Evolutionary conservation across 2,888 invertebrate species (phyloP).

Genomic region (Ferdinandea cuprea): DNA sequence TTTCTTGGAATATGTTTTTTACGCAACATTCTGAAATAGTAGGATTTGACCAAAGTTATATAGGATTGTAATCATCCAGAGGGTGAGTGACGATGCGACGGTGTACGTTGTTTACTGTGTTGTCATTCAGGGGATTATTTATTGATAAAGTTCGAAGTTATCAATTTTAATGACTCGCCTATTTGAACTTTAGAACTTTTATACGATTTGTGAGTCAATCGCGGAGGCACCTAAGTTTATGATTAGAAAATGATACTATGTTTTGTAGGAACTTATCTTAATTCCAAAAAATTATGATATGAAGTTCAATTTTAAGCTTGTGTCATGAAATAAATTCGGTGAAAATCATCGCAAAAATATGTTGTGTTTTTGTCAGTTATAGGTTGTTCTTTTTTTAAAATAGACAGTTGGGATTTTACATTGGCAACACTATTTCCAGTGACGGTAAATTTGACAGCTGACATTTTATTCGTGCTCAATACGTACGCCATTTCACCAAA

Average conservation of each 20-base stretch:
- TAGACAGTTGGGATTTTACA: too few species aligned
- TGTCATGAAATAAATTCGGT: not conserved
- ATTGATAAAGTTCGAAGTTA: not conserved
- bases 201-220: not conserved
- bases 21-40: not conserved
- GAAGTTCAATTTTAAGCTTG: not conserved
- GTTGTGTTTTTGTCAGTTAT: too few species aligned
- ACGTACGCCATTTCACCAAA: too few species aligned
- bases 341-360: too few species aligned
- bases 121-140: not conserved
- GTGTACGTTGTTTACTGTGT: not conserved
- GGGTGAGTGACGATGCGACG: too few species aligned
- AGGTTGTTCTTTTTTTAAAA: too few species aligned
- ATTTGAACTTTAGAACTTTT: not conserved
- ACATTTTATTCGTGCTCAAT: too few species aligned
- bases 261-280: not conserved
- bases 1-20: not conserved
- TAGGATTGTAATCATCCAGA: too few species aligned
- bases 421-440: too few species aligned
- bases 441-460: too few species aligned
- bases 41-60: too few species aligned
- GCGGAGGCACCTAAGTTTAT: not conserved
- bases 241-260: not conserved
- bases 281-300: not conserved
- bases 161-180: not conserved